Conservation (phyloP, 2,113 vertebrate genomes). For the Uria lomvia region DNA sequence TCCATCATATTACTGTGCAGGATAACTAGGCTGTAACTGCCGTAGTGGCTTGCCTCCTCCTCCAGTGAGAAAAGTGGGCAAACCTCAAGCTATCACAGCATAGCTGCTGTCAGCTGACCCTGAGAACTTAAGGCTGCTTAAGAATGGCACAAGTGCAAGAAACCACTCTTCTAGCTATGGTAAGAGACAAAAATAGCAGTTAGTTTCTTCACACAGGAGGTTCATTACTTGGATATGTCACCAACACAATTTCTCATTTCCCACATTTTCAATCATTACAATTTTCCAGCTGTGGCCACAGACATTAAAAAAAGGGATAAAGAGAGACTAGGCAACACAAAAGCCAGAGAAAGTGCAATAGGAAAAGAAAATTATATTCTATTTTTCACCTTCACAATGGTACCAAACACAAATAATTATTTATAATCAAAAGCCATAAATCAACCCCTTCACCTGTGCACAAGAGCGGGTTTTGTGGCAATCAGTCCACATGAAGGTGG, state of each 20-base stretch:
- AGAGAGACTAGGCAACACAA: not conserved
- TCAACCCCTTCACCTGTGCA: not conserved
- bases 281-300: not conserved
- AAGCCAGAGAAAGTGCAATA: not conserved
- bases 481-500: not conserved
- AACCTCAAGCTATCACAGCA: not conserved
- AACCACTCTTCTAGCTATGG: not conserved
- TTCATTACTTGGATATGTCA: not conserved
- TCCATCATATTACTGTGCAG: not conserved
- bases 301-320: not conserved
- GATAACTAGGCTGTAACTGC: not conserved
- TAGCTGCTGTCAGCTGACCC: not conserved
- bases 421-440: not conserved
- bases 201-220: not conserved
- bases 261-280: not conserved
- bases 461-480: not conserved
- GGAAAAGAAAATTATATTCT: not conserved
- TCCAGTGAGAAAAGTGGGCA: not conserved
- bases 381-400: not conserved
- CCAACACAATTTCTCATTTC: not conserved
- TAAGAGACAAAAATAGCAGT: not conserved
- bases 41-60: not conserved
- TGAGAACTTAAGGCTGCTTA: not conserved
- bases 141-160: not conserved
- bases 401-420: not conserved